Percentiles rank a stretch among this genome's conserved stretches.
Evolutionary conservation across 2,113 vertebrate genomes (phyloP).

Genomic region (Bolborhynchus lineola): DNA sequence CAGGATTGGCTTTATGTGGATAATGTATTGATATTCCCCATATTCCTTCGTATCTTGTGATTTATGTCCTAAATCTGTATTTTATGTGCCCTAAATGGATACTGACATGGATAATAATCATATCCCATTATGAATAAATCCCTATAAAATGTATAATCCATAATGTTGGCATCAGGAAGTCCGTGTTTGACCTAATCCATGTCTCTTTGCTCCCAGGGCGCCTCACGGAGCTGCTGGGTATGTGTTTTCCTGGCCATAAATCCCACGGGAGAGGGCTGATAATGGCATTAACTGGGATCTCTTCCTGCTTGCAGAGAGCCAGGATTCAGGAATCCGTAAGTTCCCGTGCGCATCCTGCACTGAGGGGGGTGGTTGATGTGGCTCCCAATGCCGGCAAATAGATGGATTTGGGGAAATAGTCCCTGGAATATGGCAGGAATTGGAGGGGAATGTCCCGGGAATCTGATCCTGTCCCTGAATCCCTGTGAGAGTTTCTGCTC

Average conservation of each 20-base stretch:
- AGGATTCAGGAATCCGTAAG: neutral
- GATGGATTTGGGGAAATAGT: neutral
- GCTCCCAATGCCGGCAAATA: neutral
- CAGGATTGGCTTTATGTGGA: neutral
- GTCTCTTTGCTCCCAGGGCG: neutral
- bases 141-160: neutral
- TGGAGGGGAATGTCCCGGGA: accelerated
- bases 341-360: too few species aligned
- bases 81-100: neutral
- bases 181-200: accelerated
- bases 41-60: neutral
- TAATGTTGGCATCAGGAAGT: neutral
- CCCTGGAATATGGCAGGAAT: too few species aligned
- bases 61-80: neutral
- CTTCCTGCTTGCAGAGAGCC: neutral
- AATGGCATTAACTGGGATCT: neutral
- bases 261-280: neutral
- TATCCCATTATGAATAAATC: neutral
- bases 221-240: neutral
- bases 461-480: neutral
- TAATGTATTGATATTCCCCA: neutral
- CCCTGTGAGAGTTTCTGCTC: neutral
- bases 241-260: neutral
- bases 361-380: too few species aligned
- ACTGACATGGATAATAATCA: neutral